Percentiles rank a stretch among this genome's conserved stretches.
phyloP scores from a whole-genome alignment of 2,113 vertebrate genomes.

The Mandrillus leucophaeus region DNA sequence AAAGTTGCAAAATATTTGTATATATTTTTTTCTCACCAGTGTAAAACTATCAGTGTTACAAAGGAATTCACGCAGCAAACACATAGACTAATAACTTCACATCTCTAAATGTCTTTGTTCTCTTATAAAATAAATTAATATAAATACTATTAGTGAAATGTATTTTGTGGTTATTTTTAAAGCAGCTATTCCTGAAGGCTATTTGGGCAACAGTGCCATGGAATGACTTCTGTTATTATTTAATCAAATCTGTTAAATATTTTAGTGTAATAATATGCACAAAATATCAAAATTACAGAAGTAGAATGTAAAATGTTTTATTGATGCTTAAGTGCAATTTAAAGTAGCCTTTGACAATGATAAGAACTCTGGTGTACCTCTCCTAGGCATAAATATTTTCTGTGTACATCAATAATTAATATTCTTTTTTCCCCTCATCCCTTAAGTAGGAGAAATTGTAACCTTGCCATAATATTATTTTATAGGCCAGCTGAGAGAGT shows the following conservation, averaged over 20 bases:
- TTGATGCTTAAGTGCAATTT: conserved; percentile 60
- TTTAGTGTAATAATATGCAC: conserved; percentile 49
- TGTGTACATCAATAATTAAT: conserved; percentile 70
- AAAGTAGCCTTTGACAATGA: conserved; percentile 65
- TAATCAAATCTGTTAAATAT: conserved; percentile 66
- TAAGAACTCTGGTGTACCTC: background rate
- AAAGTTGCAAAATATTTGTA: background rate
- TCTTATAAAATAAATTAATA: background rate
- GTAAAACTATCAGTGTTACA: background rate
- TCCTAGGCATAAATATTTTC: conserved; percentile 50
- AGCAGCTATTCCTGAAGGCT: conserved; percentile 29
- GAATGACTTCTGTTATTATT: conserved; percentile 53
- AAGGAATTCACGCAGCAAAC: background rate
- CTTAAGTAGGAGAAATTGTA: conserved; percentile 57
- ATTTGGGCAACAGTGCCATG: background rate
- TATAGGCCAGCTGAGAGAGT: background rate
- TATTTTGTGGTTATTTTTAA: conserved; percentile 12
- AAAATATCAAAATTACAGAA: conserved; percentile 66
- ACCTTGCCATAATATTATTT: conserved; percentile 53
- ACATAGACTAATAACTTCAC: background rate
- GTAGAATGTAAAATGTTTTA: conserved; percentile 54
- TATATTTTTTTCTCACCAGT: background rate
- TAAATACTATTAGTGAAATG: background rate
- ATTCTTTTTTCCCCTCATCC: background rate
- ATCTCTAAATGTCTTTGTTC: background rate